Evolutionary conservation across 2,888 invertebrate genomes (phyloP).

Genomic region (Scaptomyza cyrtandrae): DNA sequence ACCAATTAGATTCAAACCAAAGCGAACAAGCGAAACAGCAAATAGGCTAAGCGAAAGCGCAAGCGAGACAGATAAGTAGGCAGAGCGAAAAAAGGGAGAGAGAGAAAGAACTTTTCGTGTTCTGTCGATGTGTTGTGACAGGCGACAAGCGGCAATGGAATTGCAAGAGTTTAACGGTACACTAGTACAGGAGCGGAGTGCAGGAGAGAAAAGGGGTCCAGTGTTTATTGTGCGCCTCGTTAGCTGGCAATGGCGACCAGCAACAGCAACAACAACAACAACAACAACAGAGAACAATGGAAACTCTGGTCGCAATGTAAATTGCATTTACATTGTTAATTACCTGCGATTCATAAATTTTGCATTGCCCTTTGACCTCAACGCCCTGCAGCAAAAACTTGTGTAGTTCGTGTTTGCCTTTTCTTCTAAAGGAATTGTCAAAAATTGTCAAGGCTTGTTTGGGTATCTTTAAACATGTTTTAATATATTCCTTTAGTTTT

Average conservation of each 20-base stretch:
- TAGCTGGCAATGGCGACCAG: conserved; percentile 32
- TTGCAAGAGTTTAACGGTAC: conserved; percentile 3
- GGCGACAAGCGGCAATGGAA: conserved; percentile 47
- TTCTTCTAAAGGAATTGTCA: not conserved
- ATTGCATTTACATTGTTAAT: conserved; percentile 82
- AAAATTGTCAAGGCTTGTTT: not conserved
- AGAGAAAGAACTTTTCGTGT: conserved; percentile 58
- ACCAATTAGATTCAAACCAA: conserved; percentile 66
- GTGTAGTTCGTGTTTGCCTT: not conserved
- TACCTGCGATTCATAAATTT: conserved; percentile 75
- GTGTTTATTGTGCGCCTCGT: conserved; percentile 70
- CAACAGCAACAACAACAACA: conserved; percentile 1
- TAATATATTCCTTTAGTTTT: not conserved
- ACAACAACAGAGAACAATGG: conserved; percentile 48
- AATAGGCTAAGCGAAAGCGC: not conserved
- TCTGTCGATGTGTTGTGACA: conserved; percentile 75
- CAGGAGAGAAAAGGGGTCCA: not conserved
- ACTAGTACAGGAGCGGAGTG: not conserved
- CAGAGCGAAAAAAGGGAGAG: not conserved
- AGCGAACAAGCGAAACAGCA: conserved; percentile 31
- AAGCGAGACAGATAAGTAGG: not conserved
- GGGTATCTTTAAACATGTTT: too few species aligned
- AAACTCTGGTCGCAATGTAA: conserved; percentile 60
- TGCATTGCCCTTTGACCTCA: conserved; percentile 55
- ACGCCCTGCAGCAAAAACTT: conserved; percentile 2